Base-by-base conservation (phyloP, 2,113 vertebrate genomes). In the Glaucidium brasilianum region DNA sequence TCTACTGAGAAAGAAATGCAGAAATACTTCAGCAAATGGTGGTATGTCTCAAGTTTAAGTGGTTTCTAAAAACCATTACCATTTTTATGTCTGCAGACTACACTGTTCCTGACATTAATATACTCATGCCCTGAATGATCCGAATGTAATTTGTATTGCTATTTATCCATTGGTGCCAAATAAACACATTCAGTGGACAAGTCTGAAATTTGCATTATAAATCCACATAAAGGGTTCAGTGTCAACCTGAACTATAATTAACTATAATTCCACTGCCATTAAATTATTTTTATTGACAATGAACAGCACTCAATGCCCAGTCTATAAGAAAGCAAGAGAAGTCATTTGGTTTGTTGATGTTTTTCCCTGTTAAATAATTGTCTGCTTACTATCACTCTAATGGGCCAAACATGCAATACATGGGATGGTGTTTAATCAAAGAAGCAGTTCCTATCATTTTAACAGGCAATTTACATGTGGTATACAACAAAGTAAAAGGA, bases 1-100 rank as follows among this genome's bases (percentile, higher is more conserved):
- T 95, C 90, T 96, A 16, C 39, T 59, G 52, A 88, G 86, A 77
- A 92, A 92, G 84, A 97, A 92, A 97, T 55, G 94, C 14, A 92
- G 95, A 95, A 96, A 81, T 92, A 88, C 95, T 97, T 97, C 58
- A 98, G 88, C 55, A 92, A 97, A 94, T 96, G 91, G 85, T 90
- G 37, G n/a, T 86, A 83, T 39, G 43, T 85, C 92, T 97, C 25
- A 41, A 97, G 91, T 96, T 94, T 64, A 97, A 97, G 77, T 95
- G 87, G 18, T 71, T 96, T 97, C 82, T 96, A 91, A 96, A 97
- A 96, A 85, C 11, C 39, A 94, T 95, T 96, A 94, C 60, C 85
- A 88, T 96, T 92, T 94, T 96, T 96, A 97, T 4, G 16, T 87
- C 93, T 97, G 73, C 73, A 95, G 91, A 97, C 89, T 97, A 67